phyloP scores from a whole-genome alignment of 2,888 invertebrate species.

The Catocala nupta region DNA sequence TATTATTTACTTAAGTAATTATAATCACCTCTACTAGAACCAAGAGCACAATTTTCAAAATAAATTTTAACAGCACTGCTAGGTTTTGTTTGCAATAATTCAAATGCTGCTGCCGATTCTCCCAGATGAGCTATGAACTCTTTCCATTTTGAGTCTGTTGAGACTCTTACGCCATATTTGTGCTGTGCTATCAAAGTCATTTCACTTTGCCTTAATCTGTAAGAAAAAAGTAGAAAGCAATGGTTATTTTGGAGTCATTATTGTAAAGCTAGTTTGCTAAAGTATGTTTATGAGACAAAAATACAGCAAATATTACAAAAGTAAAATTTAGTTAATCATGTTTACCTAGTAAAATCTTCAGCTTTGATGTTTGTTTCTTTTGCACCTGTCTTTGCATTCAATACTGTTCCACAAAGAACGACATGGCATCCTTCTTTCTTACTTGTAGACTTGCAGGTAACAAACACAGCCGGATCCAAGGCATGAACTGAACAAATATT shows the following conservation, averaged over 20 bases:
- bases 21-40: conserved; percentile 85
- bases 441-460: conserved; percentile 77
- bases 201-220: conserved; percentile 88
- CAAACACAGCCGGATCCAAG: conserved; percentile 49
- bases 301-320: no score
- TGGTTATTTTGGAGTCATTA: not conserved
- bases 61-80: conserved; percentile 87
- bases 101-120: conserved; percentile 89
- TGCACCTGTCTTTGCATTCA: conserved; percentile 84
- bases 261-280: no score
- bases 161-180: conserved; percentile 88
- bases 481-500: conserved; percentile 64
- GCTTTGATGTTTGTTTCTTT: conserved; percentile 83
- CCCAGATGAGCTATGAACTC: conserved; percentile 88
- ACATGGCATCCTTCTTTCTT: conserved; percentile 46
- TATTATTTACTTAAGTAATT: no score
- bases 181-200: conserved; percentile 90
- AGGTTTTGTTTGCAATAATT: conserved; percentile 90
- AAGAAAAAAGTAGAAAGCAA: conserved; percentile 17
- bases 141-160: conserved; percentile 81
- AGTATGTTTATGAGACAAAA: no score
- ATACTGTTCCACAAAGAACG: conserved; percentile 88
- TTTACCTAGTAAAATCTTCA: conserved; percentile 83
- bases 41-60: conserved; percentile 72
- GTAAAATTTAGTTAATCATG: not conserved